Evolutionary conservation across 2,113 vertebrate species (phyloP), one percentile per base, ranked within the genome.

Genomic region (Dicerorhinus sumatrensis): DNA sequence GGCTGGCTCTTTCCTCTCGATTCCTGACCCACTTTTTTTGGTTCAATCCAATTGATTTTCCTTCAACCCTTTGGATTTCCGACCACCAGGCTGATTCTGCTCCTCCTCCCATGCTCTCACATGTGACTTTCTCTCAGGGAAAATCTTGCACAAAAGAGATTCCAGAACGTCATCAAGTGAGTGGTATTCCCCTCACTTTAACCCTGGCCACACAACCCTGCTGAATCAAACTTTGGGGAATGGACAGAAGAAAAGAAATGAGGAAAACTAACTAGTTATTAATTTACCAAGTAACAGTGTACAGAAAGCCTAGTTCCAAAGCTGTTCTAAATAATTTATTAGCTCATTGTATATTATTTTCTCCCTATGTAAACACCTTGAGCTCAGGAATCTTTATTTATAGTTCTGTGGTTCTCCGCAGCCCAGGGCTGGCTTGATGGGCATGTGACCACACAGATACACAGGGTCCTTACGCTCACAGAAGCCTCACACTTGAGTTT

Each of bases 11-110:
- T 16, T 67, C 76, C 65, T 85, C 77, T 39, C 10, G 0, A 31
- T 46, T 89, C 83, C 82, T 84, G 86, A 96, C 73, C 65, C 60
- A 67, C 84, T 93, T 96, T 96, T 86, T 79, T 84, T 21, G 39
- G 56, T 79, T 80, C 88, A 10, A 21, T 48, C 90, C 75, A 39
- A 94, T 85, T 4, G 25, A 93, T 80, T 72, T 95, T 86, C 88
- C 33, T 42, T 58, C 46, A 76, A 7, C 54, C 14, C 54, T 77
- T 36, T 33, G 92, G 83, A 87, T 58, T 33, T 87, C 91, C 62
- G 13, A 65, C 62, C 46, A 56, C 77, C 23, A 10, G 36, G 23
- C 73, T 48, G 13, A 21, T 51, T 51, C 39, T 20, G 51, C 3
- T 65, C 36, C 65, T 70, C 36, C 11, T 27, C 72, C 36, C 29